Evolutionary conservation across 2,113 vertebrate species (phyloP), one percentile per base, ranked within the genome.

Genomic region (Regulus satrapa): DNA sequence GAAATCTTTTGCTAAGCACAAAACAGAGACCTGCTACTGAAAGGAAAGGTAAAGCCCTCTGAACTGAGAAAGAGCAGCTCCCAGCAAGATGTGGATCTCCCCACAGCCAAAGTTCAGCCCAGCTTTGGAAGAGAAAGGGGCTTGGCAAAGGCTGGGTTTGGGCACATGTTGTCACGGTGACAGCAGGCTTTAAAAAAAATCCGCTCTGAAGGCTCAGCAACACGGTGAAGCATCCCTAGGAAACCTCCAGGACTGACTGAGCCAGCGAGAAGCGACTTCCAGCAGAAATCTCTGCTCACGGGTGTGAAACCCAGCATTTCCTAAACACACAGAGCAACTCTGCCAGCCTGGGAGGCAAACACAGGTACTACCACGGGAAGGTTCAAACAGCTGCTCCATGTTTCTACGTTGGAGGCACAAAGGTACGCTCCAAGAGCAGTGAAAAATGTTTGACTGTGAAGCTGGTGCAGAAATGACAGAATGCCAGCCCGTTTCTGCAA

Each of bases 61-160:
- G 41, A 41, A 34, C 0, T 20, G 32, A 55, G 72, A 79, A 56
- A 23, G 29, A 5, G 18, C 24, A 66, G 80, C 52, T 73, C 64
- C n/a, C 25, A 58, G 63, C 8, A 82, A 72, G 28, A 6, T 1
- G 6, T 56, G 23, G 21, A 54, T 18, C 52, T 68, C 18, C 34
- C 52, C 7, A 2, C 0, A 1, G 31, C 41, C 51, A 55, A 43
- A 89, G 34, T 69, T 67, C 2, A 80, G 41, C 19, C 25, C 43
- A 41, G 23, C 0, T 5, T 3, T 52, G 19, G 79, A 83, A 72
- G 45, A 64, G 4, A 9, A 59, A 0, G 0, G 16, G 19, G 51
- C 19, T 67, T 45, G 32, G 25, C 4, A 9, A 67, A 4, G 2
- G 26, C 21, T 51, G 0, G 1, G 3, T 49, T 51, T 83, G 54